phyloP scores from a whole-genome alignment of 2,113 vertebrate genomes.

The Martes martes region DNA sequence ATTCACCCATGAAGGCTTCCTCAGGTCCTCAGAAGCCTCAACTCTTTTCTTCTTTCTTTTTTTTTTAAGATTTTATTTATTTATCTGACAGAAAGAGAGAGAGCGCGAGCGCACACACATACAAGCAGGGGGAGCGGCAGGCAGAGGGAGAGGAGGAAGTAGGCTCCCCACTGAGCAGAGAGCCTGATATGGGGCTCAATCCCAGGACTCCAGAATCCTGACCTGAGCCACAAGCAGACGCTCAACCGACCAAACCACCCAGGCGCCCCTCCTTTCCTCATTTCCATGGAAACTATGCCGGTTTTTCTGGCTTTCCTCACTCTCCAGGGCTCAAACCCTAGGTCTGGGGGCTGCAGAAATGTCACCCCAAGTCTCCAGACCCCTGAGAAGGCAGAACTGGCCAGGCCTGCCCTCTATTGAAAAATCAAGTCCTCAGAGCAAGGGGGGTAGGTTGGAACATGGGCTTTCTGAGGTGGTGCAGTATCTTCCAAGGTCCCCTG shows the following conservation, averaged over 20 bases:
- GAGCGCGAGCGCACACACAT: no score
- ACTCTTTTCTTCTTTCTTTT: no score
- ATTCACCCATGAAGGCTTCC: neutral
- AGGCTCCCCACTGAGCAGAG: no score
- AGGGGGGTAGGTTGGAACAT: rapidly evolving
- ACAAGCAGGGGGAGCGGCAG: no score
- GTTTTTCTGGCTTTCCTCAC: neutral
- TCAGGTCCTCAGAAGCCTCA: neutral
- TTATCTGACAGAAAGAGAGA: no score
- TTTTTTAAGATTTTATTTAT: no score
- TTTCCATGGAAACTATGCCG: neutral
- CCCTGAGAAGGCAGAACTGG: neutral
- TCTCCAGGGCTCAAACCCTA: neutral
- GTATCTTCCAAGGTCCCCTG: neutral
- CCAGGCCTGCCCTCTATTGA: neutral
- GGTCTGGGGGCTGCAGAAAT: neutral
- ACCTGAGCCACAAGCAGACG: no score
- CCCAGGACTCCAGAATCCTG: no score
- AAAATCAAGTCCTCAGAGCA: neutral
- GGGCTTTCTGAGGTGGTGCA: neutral
- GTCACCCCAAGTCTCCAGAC: neutral
- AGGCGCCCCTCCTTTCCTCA: neutral
- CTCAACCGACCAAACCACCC: no score
- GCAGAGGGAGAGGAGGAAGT: no score
- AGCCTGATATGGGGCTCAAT: no score